Conservation (phyloP, 2,797 vertebrate genomes). For the Coilia nasus region DNA sequence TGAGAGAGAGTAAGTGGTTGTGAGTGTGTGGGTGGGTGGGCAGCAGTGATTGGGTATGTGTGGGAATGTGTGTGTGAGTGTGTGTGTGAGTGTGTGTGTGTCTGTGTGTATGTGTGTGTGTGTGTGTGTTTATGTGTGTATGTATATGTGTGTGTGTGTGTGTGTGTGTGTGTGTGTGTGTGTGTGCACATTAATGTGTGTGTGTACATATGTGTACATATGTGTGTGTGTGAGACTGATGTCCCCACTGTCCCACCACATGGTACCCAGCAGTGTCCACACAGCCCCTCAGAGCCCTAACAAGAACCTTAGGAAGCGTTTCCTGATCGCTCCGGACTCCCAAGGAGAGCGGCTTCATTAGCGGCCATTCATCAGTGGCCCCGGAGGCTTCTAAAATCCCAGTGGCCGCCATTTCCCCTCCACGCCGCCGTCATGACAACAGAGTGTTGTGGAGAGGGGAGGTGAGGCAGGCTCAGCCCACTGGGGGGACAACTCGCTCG, state of each 20-base stretch:
- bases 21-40: neutral
- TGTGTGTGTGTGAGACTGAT: neutral
- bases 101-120: too few relatives aligned
- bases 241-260: neutral
- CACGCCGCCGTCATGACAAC: constrained; percentile 36
- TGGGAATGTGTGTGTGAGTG: too few relatives aligned
- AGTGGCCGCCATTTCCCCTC: constrained; percentile 17
- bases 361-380: constrained; percentile 44
- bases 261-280: neutral
- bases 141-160: too few relatives aligned
- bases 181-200: neutral
- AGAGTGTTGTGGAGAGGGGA: constrained; percentile 22
- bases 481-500: constrained; percentile 1
- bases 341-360: constrained; percentile 44
- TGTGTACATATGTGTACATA: too few relatives aligned
- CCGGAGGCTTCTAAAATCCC: constrained; percentile 30
- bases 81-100: too few relatives aligned
- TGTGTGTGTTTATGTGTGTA: too few relatives aligned
- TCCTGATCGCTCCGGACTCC: neutral
- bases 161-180: neutral
- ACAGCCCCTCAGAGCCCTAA: neutral
- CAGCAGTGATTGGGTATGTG: too few relatives aligned
- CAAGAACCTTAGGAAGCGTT: neutral
- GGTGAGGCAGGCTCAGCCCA: neutral
- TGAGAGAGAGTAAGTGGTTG: neutral